A percentile compares a stretch with the other conserved stretches of the same genome.
phyloP scores from a whole-genome alignment of 2,888 invertebrate genomes.

The Polymixis flavicincta region DNA sequence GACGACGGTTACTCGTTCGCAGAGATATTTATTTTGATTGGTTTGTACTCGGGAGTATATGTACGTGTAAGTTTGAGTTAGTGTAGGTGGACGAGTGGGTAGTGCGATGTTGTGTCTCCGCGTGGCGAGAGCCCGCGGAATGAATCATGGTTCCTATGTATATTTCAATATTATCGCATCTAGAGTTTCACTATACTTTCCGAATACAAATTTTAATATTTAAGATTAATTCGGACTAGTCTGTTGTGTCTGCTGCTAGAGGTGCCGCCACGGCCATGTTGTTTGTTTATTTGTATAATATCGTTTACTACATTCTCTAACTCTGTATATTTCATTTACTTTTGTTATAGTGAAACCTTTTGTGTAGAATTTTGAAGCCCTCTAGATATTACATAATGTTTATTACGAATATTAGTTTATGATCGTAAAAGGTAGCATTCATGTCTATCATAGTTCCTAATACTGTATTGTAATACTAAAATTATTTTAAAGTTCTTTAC shows the following conservation, averaged over 20 bases:
- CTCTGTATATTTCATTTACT: conserved; percentile 76
- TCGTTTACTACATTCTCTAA: conserved; percentile 73
- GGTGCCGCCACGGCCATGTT: conserved; percentile 89
- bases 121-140: conserved; percentile 86
- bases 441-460: conserved; percentile 91
- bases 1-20: conserved; percentile 70
- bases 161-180: conserved; percentile 91
- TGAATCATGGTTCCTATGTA: conserved; percentile 91
- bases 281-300: conserved; percentile 84
- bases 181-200: conserved; percentile 91
- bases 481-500: conserved; percentile 90
- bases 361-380: conserved; percentile 76
- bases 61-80: conserved; percentile 83
- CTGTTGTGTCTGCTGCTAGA: conserved; percentile 89
- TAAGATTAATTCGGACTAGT: conserved; percentile 90
- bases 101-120: conserved; percentile 89
- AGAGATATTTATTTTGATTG: conserved; percentile 74
- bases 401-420: conserved; percentile 86
- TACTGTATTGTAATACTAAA: conserved; percentile 89
- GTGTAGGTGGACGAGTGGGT: conserved; percentile 86
- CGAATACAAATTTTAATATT: conserved; percentile 91
- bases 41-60: conserved; percentile 80
- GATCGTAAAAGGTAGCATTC: conserved; percentile 87
- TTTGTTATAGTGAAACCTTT: conserved; percentile 82
- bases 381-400: conserved; percentile 81